Evolutionary conservation across 2,888 invertebrate species (phyloP), one percentile per base, ranked within the genome.

Genomic region (Cataglyphis cursor): DNA sequence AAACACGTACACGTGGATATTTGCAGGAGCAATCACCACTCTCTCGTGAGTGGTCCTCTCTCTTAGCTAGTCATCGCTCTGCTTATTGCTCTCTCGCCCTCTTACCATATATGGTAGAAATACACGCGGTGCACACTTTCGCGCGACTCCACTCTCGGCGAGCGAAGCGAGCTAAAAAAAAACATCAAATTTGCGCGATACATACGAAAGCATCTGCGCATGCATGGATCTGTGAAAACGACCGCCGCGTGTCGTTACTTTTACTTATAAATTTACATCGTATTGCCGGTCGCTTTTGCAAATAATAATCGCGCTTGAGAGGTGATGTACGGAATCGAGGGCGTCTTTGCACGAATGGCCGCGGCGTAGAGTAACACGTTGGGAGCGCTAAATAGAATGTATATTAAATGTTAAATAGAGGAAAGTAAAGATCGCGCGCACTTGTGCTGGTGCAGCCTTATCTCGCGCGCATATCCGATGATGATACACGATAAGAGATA

Each of bases 71-170:
- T 66, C 66, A 10, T 21, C 21, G 28, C 61, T 28, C 10, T 54
- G 74, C 73, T 81, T 81, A 66, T 68, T 64, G 31, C 41, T 76
- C 72, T 81, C 41, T 62, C 59, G 70, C 65, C 70, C 28, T 72
- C 85, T 85, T 84, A n/a, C n/a, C n/a, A n/a, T n/a, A 75, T 83
- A 88, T 28, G 72, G 85, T 41, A 85, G 81, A 73, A 85, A 82
- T 62, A 80, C 75, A 82, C 73, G 76, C 70, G 57, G 76, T 82
- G 59, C 24, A 59, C 82, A 66, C 82, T 76, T 70, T 68, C 48
- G 51, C 73, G 59, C 65, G 62, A 35, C 54, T 57, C 57, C 15
- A n/a, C 57, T 70, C 80, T 78, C 76, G 59, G 66, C 57, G 59
- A 48, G 57, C 65, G 59, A 54, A 9, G 65, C 73, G 51, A 59